Base-by-base conservation (phyloP, 2,888 invertebrate species). In the Hyles lineata region DNA sequence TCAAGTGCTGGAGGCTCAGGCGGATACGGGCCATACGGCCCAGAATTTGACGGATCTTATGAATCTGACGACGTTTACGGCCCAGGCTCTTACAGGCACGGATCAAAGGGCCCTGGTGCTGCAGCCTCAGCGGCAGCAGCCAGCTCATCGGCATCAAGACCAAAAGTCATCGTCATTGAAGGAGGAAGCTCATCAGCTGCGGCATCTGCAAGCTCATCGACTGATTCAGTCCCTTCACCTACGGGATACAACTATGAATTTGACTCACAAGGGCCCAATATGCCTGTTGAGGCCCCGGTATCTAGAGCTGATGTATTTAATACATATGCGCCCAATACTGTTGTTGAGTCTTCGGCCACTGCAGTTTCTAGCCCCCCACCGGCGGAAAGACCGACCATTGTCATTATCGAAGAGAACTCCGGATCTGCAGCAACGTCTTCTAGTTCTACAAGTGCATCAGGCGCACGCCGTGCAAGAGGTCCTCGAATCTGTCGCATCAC, bases 401-500 rank as follows among this genome's bases (percentile, higher is more conserved):
- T 78, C 21, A 52, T 77, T 2, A 72, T 77, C 43, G 77, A 79
- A 55, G 73, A 63, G 25, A 76, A 71, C 50, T 67, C 72, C 71
- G 70, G 35, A 15, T 9, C 71, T 23, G 67, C 75, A 35, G 76
- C 70, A 32, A 59, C 75, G 11, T 70, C 75, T n/a, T 71, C 77
- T 21, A 69, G 71, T 63, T 71, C 76, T 29, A 9, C 71, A 52
- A n/a, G 61, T 52, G 70, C 29, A 8, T 29, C 61, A 5, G 35
- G 15, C 35, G 60, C 23, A 58, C 8, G 15, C 6, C 23, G 21
- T 19, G 17, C 59, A 58, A 55, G 21, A 69, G 25, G 72, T 9
- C 70, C 62, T 8, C 58, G 35, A 32, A 77, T 82, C n/a, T 92
- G 92, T 75, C 85, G 82, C 58, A 84, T 91, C 3, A 80, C 79